Evolutionary conservation across 2,797 vertebrate species (phyloP), one percentile per base, ranked within the genome.

Genomic region (Sciurus vulgaris): DNA sequence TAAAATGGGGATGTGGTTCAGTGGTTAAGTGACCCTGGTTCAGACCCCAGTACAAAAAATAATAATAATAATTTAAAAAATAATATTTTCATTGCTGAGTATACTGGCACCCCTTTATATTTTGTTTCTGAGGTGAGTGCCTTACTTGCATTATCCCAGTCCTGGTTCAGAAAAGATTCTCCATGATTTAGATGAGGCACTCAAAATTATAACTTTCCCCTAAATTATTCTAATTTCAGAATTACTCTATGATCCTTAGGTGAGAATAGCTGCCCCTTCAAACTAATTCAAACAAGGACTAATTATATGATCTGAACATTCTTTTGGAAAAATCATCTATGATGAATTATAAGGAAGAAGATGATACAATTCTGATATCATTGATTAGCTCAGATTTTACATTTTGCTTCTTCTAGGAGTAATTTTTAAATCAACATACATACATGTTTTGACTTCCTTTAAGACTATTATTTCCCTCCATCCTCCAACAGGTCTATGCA

Each of bases 301-400:
- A 56, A 56, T 7, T 38, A 11, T 44, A 3, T 3, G 49, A 61
- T 49, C 30, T 73, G 41, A 47, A 6, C 26, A 81, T 96, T 30
- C 26, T 93, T 92, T 78, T 26, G 74, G 61, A 67, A 9, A 73
- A 74, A 92, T 87, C 13, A 30, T 93, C 79, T 70, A 35, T 3
- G 15, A 65, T 30, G 3, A 69, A 78, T 69, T 70, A 49, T 10
- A 33, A 78, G 79, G 41, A 90, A 24, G 69, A 78, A 90, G 22
- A 70, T 30, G 59, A 49, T 5, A 70, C 13, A 87, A 63, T 54
- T 59, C 33, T 69, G 13, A 59, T 28, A 73, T 41, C 56, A 91
- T 22, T 83, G 33, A 87, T 82, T 47, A 86, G 63, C 13, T 84
- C 20, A 47, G 65, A 93, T 77, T 86, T 96, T 63, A 78, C 38